Evolutionary conservation across 2,113 vertebrate genomes (phyloP), one percentile per base, ranked within the genome.

Genomic region (Spea bombifrons): DNA sequence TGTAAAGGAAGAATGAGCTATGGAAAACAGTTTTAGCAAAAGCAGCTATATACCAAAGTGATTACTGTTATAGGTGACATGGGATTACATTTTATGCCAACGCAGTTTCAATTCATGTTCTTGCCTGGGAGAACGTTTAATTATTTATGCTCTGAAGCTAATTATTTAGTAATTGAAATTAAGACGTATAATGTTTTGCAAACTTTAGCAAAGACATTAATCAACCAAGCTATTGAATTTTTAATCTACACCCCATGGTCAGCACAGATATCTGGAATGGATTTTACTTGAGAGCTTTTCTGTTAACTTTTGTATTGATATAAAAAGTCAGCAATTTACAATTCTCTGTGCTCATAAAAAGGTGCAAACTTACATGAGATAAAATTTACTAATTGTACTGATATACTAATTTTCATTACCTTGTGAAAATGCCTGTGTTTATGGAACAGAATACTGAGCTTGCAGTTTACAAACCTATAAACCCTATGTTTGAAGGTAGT

Each of bases 91-190:
- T 55, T 73, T 72, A 52, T 49, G 4, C 52, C 30, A 15, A 17
- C 12, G 48, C n/a, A 47, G 4, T 8, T 63, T 44, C 13, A 71
- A 17, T 65, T 17, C 53, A 52, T 67, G 15, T 65, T 43, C 30
- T 47, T 9, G 72, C 70, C 71, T 67, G 46, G 46, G 70, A 79
- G 77, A 53, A 66, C 4, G 78, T 86, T 92, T 85, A 91, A 91
- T 92, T 91, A 91, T 89, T 88, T 85, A 92, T 75, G 49, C 73
- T 83, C 90, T 88, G 90, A 89, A 90, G 90, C 90, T 89, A 84
- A 92, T 91, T 90, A 90, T 91, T 92, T 91, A 90, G 90, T 91
- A 88, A 88, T 86, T 86, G 83, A 86, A 89, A 92, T 92, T 90
- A 92, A 92, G 88, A 87, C 86, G 67, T 70, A 87, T 87, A 88